Percentiles rank a stretch among this genome's conserved stretches.
These are phyloP conservation scores for Tetrax tetrax DNA, from an alignment of 2,113 vertebrate species.

Conservation along the genomic window DNA sequence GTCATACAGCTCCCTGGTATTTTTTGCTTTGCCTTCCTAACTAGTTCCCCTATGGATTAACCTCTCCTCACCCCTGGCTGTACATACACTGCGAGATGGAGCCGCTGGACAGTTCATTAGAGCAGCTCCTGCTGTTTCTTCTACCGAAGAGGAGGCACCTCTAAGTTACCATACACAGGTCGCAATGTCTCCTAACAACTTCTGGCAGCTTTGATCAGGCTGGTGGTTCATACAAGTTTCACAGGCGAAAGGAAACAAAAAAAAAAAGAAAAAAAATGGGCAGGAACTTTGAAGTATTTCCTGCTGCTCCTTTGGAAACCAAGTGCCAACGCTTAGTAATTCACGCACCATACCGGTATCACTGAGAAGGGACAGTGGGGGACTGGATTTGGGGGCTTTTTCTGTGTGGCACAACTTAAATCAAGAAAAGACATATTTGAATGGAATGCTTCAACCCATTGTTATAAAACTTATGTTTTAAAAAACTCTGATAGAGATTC, in stretches of 20 bases:
- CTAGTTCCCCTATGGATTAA: slow-evolving; percentile 70
- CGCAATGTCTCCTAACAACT: slow-evolving; percentile 16
- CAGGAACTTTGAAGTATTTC: slow-evolving; percentile 61
- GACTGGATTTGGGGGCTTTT: neutral
- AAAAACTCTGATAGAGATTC: neutral
- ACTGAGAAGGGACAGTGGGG: fast-evolving
- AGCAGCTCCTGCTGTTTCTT: slow-evolving; percentile 71
- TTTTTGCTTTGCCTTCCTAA: slow-evolving; percentile 30
- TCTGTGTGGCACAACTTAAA: neutral
- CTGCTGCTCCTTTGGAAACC: slow-evolving; percentile 46
- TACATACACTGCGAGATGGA: neutral
- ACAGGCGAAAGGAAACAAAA: neutral
- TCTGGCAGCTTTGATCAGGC: slow-evolving; percentile 32
- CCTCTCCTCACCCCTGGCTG: slow-evolving; percentile 65
- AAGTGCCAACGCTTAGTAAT: neutral
- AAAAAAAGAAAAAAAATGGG: neutral
- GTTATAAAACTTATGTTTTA: neutral
- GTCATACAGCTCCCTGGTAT: neutral
- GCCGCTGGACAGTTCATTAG: slow-evolving; percentile 69
- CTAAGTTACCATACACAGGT: neutral
- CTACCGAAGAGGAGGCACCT: neutral
- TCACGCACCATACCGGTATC: neutral
- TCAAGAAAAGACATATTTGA: neutral
- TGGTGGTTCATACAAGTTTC: neutral
- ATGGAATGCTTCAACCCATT: neutral